Evolutionary conservation across 2,888 invertebrate species (phyloP), one percentile per base, ranked within the genome.

Genomic region (Balanococcus diminutus): DNA sequence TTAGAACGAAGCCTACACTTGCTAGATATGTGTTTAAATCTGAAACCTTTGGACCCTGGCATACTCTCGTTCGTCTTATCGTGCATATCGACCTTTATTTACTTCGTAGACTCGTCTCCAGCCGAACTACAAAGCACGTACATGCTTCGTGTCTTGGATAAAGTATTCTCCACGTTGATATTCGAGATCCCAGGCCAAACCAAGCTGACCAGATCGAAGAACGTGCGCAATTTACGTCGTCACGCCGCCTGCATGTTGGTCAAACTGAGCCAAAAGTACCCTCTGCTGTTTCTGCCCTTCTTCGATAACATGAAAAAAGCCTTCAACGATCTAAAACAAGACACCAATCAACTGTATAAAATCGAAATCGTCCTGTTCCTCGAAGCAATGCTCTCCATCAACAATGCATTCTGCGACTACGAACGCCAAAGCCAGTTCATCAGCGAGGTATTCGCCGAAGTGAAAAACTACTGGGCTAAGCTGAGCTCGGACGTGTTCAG

Each of bases 221-320:
- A 28, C 16, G 72, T 67, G 3, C 81, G 82, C 8, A 42, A n/a
- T 32, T 51, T 86, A 61, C 92, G 97, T 4, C 92, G 96, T 0
- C 98, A 98, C 90, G 97, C 97, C 6, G 96, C 96, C 31, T 95
- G 96, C 8, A 91, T 96, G 31, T 94, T 98, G 91, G 96, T 98
- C 14, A 97, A 97, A 90, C 93, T 97, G 72, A 96, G 96, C 22
- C 93, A 95, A 86, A 95, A 96, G 90, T 97, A 96, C 91, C 97
- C 97, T 0, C 90, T 96, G 32, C 91, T 98, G 0, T 90, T 98
- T 86, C 91, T 97, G 89, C 96, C 96, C 0, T 94, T 96, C 51
- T 98, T 97, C 90, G 95, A 95, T 84, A 94, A 86, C 9, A 28
- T 86, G 8, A 32, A 72, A 14, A 82, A 67, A 32, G 67, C 61